These are phyloP conservation scores for Celastrina argiolus DNA, from an alignment of 2,888 invertebrate genomes.

Conservation along the genomic window DNA sequence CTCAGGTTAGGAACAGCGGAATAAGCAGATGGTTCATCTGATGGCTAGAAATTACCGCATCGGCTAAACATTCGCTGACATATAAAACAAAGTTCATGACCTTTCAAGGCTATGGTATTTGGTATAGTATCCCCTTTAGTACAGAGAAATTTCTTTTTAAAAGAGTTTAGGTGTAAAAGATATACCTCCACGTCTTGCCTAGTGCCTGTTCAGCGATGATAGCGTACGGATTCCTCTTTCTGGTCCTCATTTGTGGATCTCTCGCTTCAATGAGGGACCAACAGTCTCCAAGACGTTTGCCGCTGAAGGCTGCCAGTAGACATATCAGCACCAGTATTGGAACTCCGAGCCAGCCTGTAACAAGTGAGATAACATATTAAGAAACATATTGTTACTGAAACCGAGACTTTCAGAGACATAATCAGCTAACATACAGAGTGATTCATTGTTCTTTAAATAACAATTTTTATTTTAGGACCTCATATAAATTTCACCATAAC, in stretches of 20 bases:
- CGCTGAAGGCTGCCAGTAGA: slow-evolving; percentile 80
- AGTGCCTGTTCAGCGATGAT: slow-evolving; percentile 81
- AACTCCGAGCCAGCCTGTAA: slow-evolving; percentile 82
- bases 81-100: no score
- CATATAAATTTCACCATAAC: no score
- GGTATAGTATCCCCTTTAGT: no score
- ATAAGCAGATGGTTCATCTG: no score
- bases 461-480: no score
- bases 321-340: slow-evolving; percentile 79
- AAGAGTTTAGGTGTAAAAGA: not conserved
- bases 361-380: not conserved
- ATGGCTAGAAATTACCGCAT: no score
- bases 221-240: slow-evolving; percentile 82
- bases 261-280: slow-evolving; percentile 84
- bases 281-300: slow-evolving; percentile 81
- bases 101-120: no score
- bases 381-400: not conserved
- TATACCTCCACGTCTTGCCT: slow-evolving; percentile 78
- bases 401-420: no score
- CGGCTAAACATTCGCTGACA: no score
- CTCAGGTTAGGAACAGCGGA: no score
- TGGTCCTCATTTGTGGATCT: slow-evolving; percentile 77
- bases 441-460: no score
- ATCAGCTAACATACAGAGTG: no score
- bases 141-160: not conserved